These are phyloP conservation scores for Choristoneura rosaceana DNA, from an alignment of 2,888 invertebrate species.

Conservation along the genomic window DNA sequence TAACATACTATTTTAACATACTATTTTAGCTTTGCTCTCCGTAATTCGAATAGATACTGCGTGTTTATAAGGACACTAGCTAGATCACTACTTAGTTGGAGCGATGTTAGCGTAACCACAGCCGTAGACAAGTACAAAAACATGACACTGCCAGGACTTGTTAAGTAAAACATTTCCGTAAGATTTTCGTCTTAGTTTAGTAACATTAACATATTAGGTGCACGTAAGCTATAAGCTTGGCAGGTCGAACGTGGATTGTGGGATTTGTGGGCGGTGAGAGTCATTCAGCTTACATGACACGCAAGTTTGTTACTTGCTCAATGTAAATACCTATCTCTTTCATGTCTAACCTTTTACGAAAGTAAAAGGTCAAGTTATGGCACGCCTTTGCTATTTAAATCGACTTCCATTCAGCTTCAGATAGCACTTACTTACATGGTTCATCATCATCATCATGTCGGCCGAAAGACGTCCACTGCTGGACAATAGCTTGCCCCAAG, in stretches of 20 bases:
- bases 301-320: constrained; percentile 28
- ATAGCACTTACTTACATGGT: not conserved
- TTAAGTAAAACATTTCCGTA: not conserved
- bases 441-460: not conserved
- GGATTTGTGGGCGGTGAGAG: constrained; percentile 12
- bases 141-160: too few relatives aligned
- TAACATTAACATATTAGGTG: constrained; percentile 2
- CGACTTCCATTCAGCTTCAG: constrained; percentile 15
- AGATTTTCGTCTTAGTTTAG: not conserved
- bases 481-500: too few relatives aligned
- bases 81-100: too few relatives aligned
- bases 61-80: not conserved
- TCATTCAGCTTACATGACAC: constrained; percentile 30
- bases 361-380: constrained; percentile 30
- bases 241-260: constrained; percentile 1
- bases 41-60: not conserved
- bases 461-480: too few relatives aligned
- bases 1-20: too few relatives aligned
- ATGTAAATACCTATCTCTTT: constrained; percentile 17
- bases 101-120: not conserved
- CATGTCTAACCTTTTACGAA: constrained; percentile 35
- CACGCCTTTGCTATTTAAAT: constrained; percentile 6
- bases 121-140: too few relatives aligned
- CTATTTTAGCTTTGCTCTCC: not conserved
- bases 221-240: not conserved